Evolutionary conservation across 2,888 invertebrate species (phyloP).

Genomic region (Drepana falcataria): DNA sequence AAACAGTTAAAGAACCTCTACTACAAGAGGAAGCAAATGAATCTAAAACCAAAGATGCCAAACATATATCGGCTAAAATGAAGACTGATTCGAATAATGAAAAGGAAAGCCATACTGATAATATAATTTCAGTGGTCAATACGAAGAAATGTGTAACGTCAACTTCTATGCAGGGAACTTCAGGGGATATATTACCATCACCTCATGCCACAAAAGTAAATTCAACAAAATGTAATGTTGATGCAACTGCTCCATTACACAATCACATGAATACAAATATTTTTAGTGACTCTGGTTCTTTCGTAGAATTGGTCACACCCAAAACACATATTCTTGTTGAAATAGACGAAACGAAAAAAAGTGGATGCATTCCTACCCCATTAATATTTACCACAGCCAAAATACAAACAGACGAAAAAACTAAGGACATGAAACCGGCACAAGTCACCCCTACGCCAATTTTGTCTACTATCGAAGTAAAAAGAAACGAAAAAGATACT

Average conservation of each 20-base stretch:
- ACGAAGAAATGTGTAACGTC: constrained; percentile 14
- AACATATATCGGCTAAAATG: constrained; percentile 52
- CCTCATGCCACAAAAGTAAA: constrained; percentile 31
- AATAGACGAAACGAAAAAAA: constrained; percentile 46
- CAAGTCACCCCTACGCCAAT: constrained; percentile 62
- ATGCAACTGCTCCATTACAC: constrained; percentile 28
- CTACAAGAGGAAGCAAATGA: constrained; percentile 52
- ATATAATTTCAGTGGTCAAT: constrained; percentile 28
- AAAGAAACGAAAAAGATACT: constrained; percentile 30
- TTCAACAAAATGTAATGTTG: constrained; percentile 23
- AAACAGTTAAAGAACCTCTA: constrained; percentile 64
- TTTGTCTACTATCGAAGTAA: constrained; percentile 57
- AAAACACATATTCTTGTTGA: constrained; percentile 58
- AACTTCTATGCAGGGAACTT: too few relatives aligned
- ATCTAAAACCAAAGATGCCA: constrained; percentile 55
- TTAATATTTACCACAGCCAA: constrained; percentile 73
- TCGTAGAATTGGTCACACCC: constrained; percentile 26
- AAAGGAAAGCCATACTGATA: constrained; percentile 35
- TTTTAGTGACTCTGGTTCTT: constrained; percentile 34
- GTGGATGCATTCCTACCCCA: constrained; percentile 43
- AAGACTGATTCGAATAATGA: constrained; percentile 56
- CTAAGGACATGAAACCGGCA: constrained; percentile 56
- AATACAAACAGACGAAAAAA: constrained; percentile 60
- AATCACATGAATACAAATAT: constrained; percentile 62
- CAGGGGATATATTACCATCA: background rate